These are phyloP conservation scores for Nomada fabriciana DNA, from an alignment of 2,888 invertebrate species.

Conservation along the genomic window DNA sequence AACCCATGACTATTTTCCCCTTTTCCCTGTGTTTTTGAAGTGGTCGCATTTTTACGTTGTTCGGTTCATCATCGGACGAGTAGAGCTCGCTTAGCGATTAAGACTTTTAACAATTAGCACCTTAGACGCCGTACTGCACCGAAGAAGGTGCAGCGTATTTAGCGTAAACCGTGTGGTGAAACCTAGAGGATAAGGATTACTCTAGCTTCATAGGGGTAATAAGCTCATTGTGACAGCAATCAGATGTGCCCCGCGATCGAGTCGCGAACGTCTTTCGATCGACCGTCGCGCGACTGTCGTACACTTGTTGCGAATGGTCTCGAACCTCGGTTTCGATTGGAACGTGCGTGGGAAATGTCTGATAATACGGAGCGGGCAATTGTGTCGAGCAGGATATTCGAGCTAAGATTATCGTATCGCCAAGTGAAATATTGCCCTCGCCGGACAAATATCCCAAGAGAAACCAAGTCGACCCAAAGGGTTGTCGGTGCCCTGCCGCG, in stretches of 20 bases:
- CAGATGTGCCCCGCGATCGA: constrained; percentile 76
- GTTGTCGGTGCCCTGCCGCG: neutral
- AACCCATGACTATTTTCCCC: constrained; percentile 1
- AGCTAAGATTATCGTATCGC: constrained; percentile 21
- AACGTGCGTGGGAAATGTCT: constrained; percentile 15
- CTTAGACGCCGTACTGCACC: constrained; percentile 73
- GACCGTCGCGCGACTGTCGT: constrained; percentile 18
- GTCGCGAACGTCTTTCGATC: constrained; percentile 47
- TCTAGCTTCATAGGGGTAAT: constrained; percentile 76
- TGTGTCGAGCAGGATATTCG: constrained; percentile 7
- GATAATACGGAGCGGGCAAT: neutral
- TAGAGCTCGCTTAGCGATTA: constrained; percentile 67
- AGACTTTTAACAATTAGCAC: constrained; percentile 71
- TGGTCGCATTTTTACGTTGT: neutral
- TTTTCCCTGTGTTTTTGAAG: constrained; percentile 37
- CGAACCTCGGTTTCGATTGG: constrained; percentile 10
- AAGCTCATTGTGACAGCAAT: constrained; percentile 83
- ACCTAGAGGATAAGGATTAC: constrained; percentile 68
- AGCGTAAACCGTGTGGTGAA: constrained; percentile 70
- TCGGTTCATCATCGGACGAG: constrained; percentile 39
- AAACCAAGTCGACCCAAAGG: too few relatives aligned
- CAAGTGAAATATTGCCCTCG: constrained; percentile 29
- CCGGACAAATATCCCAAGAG: constrained; percentile 6
- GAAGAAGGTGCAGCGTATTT: constrained; percentile 72
- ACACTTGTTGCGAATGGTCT: constrained; percentile 36